Evolutionary conservation across 2,797 vertebrate genomes (phyloP).

Genomic region (Choloepus didactylus): DNA sequence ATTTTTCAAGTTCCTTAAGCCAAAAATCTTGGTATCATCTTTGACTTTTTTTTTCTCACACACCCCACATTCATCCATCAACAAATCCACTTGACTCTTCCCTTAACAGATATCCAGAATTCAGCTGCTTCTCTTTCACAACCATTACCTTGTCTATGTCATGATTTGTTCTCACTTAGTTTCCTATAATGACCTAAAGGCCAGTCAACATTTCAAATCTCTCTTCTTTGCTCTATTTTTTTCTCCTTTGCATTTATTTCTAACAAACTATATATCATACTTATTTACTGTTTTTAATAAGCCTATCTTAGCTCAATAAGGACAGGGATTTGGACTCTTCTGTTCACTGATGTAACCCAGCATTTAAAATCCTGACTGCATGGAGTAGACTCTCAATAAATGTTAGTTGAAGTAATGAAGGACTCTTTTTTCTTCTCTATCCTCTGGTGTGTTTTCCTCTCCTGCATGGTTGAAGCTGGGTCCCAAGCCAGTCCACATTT

Average conservation of each 20-base stretch:
- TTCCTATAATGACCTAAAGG: background rate
- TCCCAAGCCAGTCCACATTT: background rate
- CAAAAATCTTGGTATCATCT: background rate
- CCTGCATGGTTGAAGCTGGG: background rate
- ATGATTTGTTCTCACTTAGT: background rate
- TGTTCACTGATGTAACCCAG: background rate
- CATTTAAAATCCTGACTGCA: background rate
- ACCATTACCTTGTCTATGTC: background rate
- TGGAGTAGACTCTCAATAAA: background rate
- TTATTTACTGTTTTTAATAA: background rate
- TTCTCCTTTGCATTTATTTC: constrained; percentile 43
- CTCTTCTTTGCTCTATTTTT: background rate
- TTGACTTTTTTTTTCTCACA: background rate
- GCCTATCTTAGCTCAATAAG: background rate
- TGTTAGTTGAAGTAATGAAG: background rate
- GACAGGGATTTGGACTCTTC: background rate
- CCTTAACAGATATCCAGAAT: background rate
- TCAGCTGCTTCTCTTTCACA: background rate
- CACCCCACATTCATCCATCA: background rate
- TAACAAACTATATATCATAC: background rate
- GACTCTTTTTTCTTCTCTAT: background rate
- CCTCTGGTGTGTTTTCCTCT: background rate
- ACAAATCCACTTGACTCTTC: background rate
- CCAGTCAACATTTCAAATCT: background rate
- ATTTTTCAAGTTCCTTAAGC: background rate